Evolutionary conservation across 2,888 invertebrate genomes (phyloP).

Genomic region (Tenodera sinensis): DNA sequence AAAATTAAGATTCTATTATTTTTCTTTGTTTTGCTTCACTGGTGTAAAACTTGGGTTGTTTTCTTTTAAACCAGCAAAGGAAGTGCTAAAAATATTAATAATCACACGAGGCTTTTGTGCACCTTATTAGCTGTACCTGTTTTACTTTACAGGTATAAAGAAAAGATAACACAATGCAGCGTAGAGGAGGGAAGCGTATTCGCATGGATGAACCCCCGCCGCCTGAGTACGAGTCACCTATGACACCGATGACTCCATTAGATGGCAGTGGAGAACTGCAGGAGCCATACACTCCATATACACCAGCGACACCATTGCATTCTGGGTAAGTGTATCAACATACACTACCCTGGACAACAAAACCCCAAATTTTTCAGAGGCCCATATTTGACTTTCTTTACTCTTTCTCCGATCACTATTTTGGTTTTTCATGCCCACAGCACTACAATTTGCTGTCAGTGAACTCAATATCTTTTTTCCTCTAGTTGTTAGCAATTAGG

Average conservation of each 20-base stretch:
- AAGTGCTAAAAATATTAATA: too few species aligned
- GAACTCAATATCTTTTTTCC: too few species aligned
- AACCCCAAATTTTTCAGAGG: not conserved
- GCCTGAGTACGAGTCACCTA: slow-evolving; percentile 72
- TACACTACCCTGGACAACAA: not conserved
- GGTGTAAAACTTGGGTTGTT: too few species aligned
- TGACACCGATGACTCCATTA: slow-evolving; percentile 52
- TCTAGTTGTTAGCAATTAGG: too few species aligned
- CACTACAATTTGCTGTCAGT: too few species aligned
- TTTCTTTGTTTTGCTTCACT: too few species aligned
- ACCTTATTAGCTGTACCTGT: too few species aligned
- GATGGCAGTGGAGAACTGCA: slow-evolving; percentile 52
- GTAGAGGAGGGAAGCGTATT: slow-evolving; percentile 83
- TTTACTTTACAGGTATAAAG: not conserved
- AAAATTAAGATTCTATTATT: too few species aligned
- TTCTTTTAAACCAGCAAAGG: too few species aligned
- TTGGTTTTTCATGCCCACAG: too few species aligned
- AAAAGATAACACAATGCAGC: slow-evolving; percentile 57
- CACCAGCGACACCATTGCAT: slow-evolving; percentile 40
- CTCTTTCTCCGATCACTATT: too few species aligned
- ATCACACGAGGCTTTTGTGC: too few species aligned
- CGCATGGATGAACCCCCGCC: slow-evolving; percentile 86
- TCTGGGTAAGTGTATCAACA: slow-evolving; percentile 20
- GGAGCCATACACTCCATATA: slow-evolving; percentile 46
- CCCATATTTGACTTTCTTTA: not conserved